Conservation (phyloP, 2,113 vertebrate genomes). For the Conger conger region DNA sequence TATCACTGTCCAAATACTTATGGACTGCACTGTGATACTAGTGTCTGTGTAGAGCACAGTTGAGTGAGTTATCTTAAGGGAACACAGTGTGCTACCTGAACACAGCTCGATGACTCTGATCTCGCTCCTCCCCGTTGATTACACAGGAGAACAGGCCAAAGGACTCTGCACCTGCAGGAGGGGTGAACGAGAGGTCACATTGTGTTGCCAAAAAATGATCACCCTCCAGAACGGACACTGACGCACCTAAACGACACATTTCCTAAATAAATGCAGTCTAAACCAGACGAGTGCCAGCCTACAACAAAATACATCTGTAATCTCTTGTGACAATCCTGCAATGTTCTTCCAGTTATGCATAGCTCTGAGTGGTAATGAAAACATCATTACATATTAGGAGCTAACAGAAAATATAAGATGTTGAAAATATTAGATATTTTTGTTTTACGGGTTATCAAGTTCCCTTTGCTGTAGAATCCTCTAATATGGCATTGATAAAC, state of each 20-base stretch:
- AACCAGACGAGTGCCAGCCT: neutral
- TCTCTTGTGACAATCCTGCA: neutral
- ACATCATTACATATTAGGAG: no score
- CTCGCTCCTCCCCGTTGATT: constrained; percentile 91
- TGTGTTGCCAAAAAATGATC: neutral
- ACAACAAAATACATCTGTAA: constrained; percentile 15
- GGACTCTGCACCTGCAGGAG: constrained; percentile 84
- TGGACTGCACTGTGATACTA: neutral
- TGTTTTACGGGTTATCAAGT: no score
- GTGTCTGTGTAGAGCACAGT: neutral
- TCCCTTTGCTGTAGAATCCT: no score
- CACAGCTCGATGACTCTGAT: constrained; percentile 92
- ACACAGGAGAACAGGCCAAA: constrained; percentile 92
- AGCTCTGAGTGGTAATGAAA: no score
- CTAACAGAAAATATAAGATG: no score
- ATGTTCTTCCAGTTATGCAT: neutral
- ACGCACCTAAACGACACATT: no score
- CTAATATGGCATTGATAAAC: no score
- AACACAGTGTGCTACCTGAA: constrained; percentile 79
- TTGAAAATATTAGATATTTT: no score
- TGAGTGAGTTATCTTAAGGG: neutral
- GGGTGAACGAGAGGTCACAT: neutral
- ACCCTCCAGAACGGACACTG: neutral
- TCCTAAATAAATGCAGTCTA: neutral
- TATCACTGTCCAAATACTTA: no score